phyloP scores from a whole-genome alignment of 2,113 vertebrate genomes.

The Camelus dromedarius region DNA sequence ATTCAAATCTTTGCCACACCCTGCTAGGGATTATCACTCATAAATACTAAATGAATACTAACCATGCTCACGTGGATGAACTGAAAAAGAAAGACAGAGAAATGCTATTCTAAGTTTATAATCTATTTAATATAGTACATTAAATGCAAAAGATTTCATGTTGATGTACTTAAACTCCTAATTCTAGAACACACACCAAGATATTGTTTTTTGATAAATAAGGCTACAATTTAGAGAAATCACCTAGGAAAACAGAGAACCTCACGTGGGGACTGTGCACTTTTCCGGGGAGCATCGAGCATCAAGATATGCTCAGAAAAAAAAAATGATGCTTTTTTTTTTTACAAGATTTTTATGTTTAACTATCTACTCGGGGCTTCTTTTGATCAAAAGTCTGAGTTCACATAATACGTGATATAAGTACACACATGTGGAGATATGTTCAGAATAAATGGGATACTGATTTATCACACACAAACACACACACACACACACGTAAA shows the following conservation, averaged over 20 bases:
- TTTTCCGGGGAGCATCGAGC: constrained; percentile 79
- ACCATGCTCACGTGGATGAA: background rate
- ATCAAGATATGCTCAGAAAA: constrained; percentile 65
- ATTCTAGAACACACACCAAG: background rate
- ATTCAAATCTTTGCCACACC: constrained; percentile 27
- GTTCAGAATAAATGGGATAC: constrained; percentile 23
- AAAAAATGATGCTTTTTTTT: constrained; percentile 80
- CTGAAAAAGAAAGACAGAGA: constrained; percentile 43
- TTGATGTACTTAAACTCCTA: constrained; percentile 10
- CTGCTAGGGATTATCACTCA: background rate
- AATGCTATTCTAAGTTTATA: background rate
- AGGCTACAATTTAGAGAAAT: background rate
- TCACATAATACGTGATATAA: background rate
- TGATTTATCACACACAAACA: background rate
- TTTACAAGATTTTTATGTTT: constrained; percentile 74
- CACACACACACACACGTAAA: background rate
- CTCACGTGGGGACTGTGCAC: constrained; percentile 33
- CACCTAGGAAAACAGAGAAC: constrained; percentile 31
- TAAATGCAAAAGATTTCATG: background rate
- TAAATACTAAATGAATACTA: constrained; percentile 34
- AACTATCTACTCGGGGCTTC: constrained; percentile 63
- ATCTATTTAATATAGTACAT: constrained; percentile 33
- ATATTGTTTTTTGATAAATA: background rate
- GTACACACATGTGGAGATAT: background rate
- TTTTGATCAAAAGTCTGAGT: constrained; percentile 17